These are phyloP conservation scores for Lymantria monacha DNA, from an alignment of 2,888 invertebrate genomes.

Conservation along the genomic window DNA sequence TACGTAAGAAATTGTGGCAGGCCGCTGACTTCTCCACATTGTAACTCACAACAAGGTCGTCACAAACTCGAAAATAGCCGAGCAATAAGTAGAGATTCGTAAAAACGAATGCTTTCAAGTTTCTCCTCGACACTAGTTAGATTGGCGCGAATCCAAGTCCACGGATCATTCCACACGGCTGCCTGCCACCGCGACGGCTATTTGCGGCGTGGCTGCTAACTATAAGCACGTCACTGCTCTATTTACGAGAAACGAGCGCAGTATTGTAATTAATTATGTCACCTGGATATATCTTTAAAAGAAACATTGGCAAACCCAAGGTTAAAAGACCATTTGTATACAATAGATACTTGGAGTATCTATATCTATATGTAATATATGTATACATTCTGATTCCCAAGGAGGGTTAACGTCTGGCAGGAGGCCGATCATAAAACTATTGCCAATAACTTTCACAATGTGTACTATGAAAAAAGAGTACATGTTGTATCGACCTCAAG, in stretches of 20 bases:
- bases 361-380: no score
- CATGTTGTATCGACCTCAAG: no score
- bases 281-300: conserved; percentile 58
- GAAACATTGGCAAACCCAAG: conserved; percentile 48
- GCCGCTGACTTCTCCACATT: conserved; percentile 60
- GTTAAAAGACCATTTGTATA: conserved; percentile 38
- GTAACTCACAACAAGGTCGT: conserved; percentile 71
- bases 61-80: conserved; percentile 69
- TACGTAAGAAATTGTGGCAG: conserved; percentile 63
- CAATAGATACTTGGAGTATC: background rate
- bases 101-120: conserved; percentile 73
- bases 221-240: conserved; percentile 73
- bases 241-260: conserved; percentile 66
- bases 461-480: no score
- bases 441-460: no score
- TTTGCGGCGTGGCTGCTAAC: conserved; percentile 70
- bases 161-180: conserved; percentile 66
- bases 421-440: no score
- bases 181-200: conserved; percentile 67
- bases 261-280: conserved; percentile 73
- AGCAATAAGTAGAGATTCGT: conserved; percentile 70
- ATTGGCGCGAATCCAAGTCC: conserved; percentile 66
- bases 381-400: no score
- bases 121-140: conserved; percentile 56
- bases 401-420: no score